Conservation (phyloP, 2,888 invertebrate species). For the Cephus pulcher region DNA sequence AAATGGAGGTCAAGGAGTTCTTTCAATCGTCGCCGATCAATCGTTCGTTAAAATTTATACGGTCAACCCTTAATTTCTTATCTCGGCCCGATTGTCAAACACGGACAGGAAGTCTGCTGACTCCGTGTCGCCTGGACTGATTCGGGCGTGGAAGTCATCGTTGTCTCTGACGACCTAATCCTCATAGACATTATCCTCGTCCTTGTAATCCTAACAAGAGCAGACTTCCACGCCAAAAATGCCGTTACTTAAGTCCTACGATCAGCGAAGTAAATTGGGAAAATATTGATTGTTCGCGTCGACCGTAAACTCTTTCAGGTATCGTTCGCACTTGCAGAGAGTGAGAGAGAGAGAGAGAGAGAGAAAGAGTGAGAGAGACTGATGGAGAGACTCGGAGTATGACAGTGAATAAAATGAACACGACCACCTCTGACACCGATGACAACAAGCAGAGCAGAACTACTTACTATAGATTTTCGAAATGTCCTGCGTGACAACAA, state of each 20-base stretch:
- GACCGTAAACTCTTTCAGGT: slow-evolving; percentile 58
- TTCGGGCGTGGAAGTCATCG: slow-evolving; percentile 54
- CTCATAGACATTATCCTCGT: neutral
- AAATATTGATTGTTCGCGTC: slow-evolving; percentile 60
- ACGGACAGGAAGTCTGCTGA: slow-evolving; percentile 54
- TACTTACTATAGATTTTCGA: no score
- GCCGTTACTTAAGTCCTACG: slow-evolving; percentile 46
- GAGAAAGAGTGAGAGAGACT: slow-evolving; percentile 16
- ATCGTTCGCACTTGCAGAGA: slow-evolving; percentile 22
- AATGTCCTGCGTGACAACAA: slow-evolving; percentile 55
- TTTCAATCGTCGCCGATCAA: neutral
- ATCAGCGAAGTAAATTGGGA: slow-evolving; percentile 44
- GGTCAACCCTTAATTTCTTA: neutral
- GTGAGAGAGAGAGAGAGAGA: slow-evolving; percentile 18
- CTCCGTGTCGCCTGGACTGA: slow-evolving; percentile 66
- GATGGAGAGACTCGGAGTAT: neutral
- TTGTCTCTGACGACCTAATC: slow-evolving; percentile 5
- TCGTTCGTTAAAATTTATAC: neutral
- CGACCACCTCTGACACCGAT: no score
- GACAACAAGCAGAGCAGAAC: no score
- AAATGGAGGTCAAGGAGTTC: neutral
- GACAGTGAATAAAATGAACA: no score
- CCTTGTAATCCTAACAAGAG: neutral
- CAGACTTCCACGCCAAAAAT: slow-evolving; percentile 23
- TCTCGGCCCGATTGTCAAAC: neutral